These are phyloP conservation scores for Charina bottae DNA, from an alignment of 2,113 vertebrate genomes.

Conservation along the genomic window DNA sequence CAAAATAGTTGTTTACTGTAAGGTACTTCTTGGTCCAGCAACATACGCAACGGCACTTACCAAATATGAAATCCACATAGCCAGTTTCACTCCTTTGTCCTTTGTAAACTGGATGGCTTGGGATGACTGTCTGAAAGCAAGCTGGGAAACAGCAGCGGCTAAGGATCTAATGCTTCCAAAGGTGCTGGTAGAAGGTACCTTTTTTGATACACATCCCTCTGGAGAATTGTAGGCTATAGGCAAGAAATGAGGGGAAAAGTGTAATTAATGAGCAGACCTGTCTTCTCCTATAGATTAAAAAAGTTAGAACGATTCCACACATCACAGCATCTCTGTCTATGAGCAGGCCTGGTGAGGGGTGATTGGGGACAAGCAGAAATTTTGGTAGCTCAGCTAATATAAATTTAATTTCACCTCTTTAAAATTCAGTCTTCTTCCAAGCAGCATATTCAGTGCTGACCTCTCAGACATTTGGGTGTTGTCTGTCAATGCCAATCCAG, in stretches of 20 bases:
- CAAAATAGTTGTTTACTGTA: neutral
- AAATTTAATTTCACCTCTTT: neutral
- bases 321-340: neutral
- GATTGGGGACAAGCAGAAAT: neutral
- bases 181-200: constrained; percentile 39
- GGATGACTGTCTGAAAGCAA: constrained; percentile 68
- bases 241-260: neutral
- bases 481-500: neutral
- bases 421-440: neutral
- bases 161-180: constrained; percentile 63
- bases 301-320: neutral
- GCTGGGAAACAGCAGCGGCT: constrained; percentile 64
- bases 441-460: no score
- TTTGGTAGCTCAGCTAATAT: neutral
- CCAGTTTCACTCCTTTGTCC: constrained; percentile 71
- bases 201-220: neutral
- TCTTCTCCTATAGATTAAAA: neutral
- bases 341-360: neutral
- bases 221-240: constrained; percentile 46
- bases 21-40: neutral
- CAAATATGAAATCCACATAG: constrained; percentile 71
- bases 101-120: constrained; percentile 64
- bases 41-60: constrained; percentile 49
- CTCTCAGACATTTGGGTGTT: neutral
- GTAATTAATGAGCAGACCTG: neutral